phyloP scores from a whole-genome alignment of 2,113 vertebrate genomes.

The Patagioenas fasciata region DNA sequence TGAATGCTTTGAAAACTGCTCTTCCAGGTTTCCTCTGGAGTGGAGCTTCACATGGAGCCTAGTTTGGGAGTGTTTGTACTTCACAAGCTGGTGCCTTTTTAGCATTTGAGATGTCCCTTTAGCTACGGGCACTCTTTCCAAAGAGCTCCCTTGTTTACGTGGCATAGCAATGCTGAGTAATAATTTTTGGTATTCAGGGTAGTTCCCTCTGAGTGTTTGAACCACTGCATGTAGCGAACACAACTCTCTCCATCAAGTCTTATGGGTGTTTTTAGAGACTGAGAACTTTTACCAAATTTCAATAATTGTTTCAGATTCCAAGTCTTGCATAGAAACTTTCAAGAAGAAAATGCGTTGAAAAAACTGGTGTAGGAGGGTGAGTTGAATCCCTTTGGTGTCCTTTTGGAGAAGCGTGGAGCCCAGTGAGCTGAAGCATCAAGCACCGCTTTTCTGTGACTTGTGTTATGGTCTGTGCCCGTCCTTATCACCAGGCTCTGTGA shows the following conservation, averaged over 20 bases:
- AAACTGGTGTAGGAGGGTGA: not conserved
- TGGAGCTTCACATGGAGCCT: not conserved
- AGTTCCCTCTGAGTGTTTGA: not conserved
- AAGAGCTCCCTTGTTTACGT: not conserved
- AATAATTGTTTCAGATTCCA: not conserved
- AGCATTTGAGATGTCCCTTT: rapidly evolving
- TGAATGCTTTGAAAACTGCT: not conserved
- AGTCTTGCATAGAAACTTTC: not conserved
- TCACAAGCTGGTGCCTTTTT: not conserved
- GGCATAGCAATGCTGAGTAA: not conserved
- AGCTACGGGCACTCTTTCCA: not conserved
- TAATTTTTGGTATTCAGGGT: not conserved
- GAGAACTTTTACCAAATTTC: not conserved
- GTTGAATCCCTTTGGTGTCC: rapidly evolving
- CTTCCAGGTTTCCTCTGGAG: not conserved
- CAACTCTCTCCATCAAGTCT: rapidly evolving
- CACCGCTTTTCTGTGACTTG: rapidly evolving
- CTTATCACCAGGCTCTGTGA: not conserved
- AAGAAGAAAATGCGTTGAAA: not conserved
- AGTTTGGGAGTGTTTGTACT: not conserved
- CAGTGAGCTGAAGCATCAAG: not conserved
- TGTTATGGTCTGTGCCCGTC: rapidly evolving
- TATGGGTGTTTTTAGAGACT: not conserved
- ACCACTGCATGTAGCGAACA: rapidly evolving
- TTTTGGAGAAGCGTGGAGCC: not conserved